These are phyloP conservation scores for Serilophus lunatus DNA, from an alignment of 2,113 vertebrate species.

Conservation along the genomic window DNA sequence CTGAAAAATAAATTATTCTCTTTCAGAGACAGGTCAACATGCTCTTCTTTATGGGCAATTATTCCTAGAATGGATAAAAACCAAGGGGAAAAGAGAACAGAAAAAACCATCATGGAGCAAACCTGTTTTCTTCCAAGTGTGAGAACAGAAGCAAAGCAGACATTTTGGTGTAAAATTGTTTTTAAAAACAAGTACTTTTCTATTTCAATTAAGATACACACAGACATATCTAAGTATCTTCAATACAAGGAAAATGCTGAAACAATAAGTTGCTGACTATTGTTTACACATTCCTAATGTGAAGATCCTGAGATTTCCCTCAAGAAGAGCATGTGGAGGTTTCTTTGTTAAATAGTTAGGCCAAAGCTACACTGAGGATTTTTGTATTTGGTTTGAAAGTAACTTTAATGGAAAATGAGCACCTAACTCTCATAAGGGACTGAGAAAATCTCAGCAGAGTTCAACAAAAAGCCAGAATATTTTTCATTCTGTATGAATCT, in stretches of 20 bases:
- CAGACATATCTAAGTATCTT: not conserved
- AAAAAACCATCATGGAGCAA: not conserved
- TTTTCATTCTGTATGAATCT: not conserved
- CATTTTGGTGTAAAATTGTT: not conserved
- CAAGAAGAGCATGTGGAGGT: not conserved
- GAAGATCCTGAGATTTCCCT: not conserved
- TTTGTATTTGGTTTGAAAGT: not conserved
- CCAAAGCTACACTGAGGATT: not conserved
- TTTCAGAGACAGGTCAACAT: not conserved
- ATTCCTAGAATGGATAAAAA: not conserved
- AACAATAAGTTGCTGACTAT: not conserved
- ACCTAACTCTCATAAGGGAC: not conserved
- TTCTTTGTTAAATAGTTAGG: not conserved
- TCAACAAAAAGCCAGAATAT: not conserved
- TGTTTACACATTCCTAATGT: not conserved
- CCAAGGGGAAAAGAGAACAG: not conserved
- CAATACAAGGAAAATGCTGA: not conserved
- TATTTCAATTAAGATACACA: not conserved
- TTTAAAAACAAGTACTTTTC: not conserved
- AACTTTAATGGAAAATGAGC: not conserved
- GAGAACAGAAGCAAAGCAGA: not conserved
- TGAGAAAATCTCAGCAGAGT: not conserved
- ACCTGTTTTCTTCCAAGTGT: not conserved
- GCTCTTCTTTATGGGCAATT: not conserved
- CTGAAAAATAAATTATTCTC: not conserved